Conservation (phyloP, 2,797 vertebrate species). For the Epinephelus malabaricus region DNA sequence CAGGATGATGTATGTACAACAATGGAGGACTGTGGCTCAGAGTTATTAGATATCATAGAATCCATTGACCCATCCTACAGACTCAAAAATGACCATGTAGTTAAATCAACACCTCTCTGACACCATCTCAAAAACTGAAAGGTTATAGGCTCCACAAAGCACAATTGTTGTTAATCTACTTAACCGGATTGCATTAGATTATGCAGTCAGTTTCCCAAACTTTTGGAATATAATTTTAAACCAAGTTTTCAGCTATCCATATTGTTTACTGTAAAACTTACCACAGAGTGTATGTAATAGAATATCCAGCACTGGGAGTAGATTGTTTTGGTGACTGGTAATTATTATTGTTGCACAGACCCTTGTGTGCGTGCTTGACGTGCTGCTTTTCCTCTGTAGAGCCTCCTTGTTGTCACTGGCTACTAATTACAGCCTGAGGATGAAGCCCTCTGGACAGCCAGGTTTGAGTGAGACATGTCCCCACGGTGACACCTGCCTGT, state of each 20-base stretch:
- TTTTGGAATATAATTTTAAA: neutral
- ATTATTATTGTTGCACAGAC: conserved; percentile 80
- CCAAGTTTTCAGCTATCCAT: neutral
- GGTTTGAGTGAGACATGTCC: conserved; percentile 56
- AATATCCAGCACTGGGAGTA: conserved; percentile 68
- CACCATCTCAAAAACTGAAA: neutral
- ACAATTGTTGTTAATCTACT: neutral
- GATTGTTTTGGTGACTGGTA: conserved; percentile 83
- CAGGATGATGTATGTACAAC: neutral
- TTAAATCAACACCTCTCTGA: neutral
- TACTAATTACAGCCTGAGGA: conserved; percentile 86
- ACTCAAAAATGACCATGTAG: neutral
- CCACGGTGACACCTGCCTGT: conserved; percentile 59
- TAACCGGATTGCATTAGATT: neutral
- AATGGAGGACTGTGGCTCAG: neutral
- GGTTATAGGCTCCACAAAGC: too few species aligned
- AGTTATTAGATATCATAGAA: neutral
- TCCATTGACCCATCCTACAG: neutral
- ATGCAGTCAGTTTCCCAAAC: neutral
- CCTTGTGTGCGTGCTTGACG: conserved; percentile 76
- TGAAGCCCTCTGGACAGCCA: conserved; percentile 66
- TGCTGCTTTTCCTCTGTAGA: conserved; percentile 73
- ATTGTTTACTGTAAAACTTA: conserved; percentile 7
- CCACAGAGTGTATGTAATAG: conserved; percentile 75
- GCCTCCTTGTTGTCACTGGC: conserved; percentile 82